Percentiles rank a stretch among this genome's conserved stretches.
Evolutionary conservation across 1,140 invertebrate genomes (phyloP).

Genomic region (Sitophilus oryzae): DNA sequence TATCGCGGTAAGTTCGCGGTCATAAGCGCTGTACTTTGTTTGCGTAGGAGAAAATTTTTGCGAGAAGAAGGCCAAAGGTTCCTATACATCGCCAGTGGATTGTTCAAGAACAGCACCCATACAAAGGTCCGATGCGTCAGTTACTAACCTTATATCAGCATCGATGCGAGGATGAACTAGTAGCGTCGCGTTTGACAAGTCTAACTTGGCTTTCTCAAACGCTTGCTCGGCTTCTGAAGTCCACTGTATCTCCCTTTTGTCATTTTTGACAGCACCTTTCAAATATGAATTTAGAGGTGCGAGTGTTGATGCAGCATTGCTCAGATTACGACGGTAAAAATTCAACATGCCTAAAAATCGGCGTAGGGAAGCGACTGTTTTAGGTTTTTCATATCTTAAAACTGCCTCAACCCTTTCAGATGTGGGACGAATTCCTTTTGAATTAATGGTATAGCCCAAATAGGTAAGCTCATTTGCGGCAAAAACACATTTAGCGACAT

Average conservation of each 20-base stretch:
- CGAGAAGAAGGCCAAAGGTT: slow-evolving; percentile 32
- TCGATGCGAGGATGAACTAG: slow-evolving; percentile 19
- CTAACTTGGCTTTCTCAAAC: neutral
- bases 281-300: neutral
- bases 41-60: slow-evolving; percentile 20
- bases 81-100: slow-evolving; percentile 17
- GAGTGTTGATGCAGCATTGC: slow-evolving; percentile 28
- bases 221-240: no score
- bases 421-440: no score
- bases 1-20: neutral
- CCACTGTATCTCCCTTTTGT: neutral
- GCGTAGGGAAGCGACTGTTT: no score
- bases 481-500: slow-evolving; percentile 3
- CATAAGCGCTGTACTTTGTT: neutral
- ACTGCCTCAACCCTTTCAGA: slow-evolving; percentile 36
- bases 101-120: slow-evolving; percentile 44
- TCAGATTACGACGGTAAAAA: slow-evolving; percentile 38
- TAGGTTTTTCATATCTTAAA: no score
- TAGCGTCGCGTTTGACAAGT: slow-evolving; percentile 25
- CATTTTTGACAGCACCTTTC: slow-evolving; percentile 2
- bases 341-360: slow-evolving; percentile 41
- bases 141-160: slow-evolving; percentile 16
- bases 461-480: no score
- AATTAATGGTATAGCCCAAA: no score
- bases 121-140: slow-evolving; percentile 44